These are phyloP conservation scores for Shargacucullia verbasci DNA, from an alignment of 2,888 invertebrate species.

Conservation along the genomic window DNA sequence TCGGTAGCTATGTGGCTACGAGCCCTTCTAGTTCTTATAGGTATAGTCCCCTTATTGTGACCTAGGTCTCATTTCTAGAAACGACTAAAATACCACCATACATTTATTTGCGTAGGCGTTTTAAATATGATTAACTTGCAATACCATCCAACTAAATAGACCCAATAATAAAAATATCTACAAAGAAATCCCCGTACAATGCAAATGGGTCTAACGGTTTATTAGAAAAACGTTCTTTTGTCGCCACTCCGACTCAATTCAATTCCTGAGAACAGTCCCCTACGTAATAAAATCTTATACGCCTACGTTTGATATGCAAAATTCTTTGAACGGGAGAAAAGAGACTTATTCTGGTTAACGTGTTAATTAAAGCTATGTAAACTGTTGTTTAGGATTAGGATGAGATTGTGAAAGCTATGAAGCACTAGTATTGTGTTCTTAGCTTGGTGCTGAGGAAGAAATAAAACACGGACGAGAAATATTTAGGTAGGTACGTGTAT, in stretches of 20 bases:
- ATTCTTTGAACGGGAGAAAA: slow-evolving; percentile 65
- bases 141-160: slow-evolving; percentile 2
- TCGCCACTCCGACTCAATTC: slow-evolving; percentile 52
- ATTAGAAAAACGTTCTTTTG: slow-evolving; percentile 53
- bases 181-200: slow-evolving; percentile 44
- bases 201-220: slow-evolving; percentile 51
- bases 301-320: slow-evolving; percentile 81
- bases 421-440: no score
- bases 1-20: no score
- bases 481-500: no score
- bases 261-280: slow-evolving; percentile 65
- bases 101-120: no score
- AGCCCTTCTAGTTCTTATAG: no score
- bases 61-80: no score
- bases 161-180: slow-evolving; percentile 32
- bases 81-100: no score
- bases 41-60: no score
- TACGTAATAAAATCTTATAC: slow-evolving; percentile 80
- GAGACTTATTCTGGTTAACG: slow-evolving; percentile 63
- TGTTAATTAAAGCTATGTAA: slow-evolving; percentile 18
- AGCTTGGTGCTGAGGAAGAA: no score
- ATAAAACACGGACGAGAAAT: no score
- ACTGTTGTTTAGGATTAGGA: no score
- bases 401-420: no score
- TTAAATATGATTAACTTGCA: not conserved